Base-by-base conservation (phyloP, 2,888 invertebrate species). In the Macaria notata region DNA sequence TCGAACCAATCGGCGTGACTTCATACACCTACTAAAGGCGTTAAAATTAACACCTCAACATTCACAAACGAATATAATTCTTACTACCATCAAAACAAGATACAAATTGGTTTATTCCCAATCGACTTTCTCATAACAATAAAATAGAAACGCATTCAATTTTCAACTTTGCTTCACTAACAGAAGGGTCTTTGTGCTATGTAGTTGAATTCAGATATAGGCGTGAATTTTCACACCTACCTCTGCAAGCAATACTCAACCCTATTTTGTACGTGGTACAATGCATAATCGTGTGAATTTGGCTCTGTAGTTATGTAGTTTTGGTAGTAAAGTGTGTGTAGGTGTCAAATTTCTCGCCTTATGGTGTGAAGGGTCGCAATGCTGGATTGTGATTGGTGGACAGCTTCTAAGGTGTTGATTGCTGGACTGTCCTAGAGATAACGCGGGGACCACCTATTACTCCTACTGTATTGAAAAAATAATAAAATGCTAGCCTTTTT, bases 181-280 rank as follows among this genome's bases (percentile, higher is more conserved):
- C 0, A 39, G 75, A 41, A 83, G 63, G 72, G 79, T 70, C 19
- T 54, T 68, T 68, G 61, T n/a, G 46, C 39, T 59, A 43, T 61
- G 53, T 57, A 71, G 53, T 70, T 67, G 66, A 65, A 66, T 76
- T 75, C 65, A 68, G 68, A 70, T 77, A 83, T 73, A 88, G 86
- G 89, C 88, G 90, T 90, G 78, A 90, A 85, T 86, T 89, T 89
- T 90, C 90, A 90, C 90, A 90, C 90, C 89, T 89, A 51, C 9
- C 9, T 0, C 1, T 4, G 2, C 67, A 70, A 48, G 31, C 3
- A 0, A 81, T 62, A 68, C 45, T 69, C 9, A 56, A 65, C 77
- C 61, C 50, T 87, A 68, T 55, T 0, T 0, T 0, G 0, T 0
- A 0, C 0, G 0, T 0, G 0, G 0, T 58, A 82, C 38, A 63